phyloP scores from a whole-genome alignment of 1,140 invertebrate genomes.

The Polypedilum pembai region DNA sequence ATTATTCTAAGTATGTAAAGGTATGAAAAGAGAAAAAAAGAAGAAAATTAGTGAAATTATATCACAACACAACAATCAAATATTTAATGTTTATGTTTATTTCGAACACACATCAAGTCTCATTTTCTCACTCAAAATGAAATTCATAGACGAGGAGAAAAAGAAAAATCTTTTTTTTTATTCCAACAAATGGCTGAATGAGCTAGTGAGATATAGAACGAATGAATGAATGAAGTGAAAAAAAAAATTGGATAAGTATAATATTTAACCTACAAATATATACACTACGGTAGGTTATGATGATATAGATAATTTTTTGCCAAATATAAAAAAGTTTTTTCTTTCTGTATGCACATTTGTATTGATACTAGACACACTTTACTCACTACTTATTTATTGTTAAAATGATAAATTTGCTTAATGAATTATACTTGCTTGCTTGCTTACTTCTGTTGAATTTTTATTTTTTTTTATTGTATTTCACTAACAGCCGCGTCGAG shows the following conservation, averaged over 20 bases:
- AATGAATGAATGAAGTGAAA: not conserved
- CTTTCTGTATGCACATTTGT: constrained; percentile 8
- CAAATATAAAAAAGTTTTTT: constrained; percentile 1
- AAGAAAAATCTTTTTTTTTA: not conserved
- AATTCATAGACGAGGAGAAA: not conserved
- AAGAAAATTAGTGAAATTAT: constrained; percentile 21
- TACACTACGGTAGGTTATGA: constrained; percentile 24
- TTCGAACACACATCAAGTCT: constrained; percentile 25
- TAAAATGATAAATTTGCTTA: constrained; percentile 16
- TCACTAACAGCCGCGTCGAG: not conserved
- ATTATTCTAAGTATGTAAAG: too few relatives aligned
- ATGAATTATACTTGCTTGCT: constrained; percentile 18
- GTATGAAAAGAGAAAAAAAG: not conserved
- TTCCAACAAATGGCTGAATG: not conserved
- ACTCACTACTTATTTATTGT: constrained; percentile 18
- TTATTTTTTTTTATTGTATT: not conserved
- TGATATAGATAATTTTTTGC: constrained; percentile 27
- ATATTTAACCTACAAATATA: constrained; percentile 26
- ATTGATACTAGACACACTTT: constrained; percentile 18
- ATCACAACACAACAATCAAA: constrained; percentile 26
- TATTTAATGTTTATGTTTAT: constrained; percentile 28
- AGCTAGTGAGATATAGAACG: not conserved
- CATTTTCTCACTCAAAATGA: not conserved
- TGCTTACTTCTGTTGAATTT: not conserved
- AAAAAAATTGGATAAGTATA: constrained; percentile 28